phyloP scores from a whole-genome alignment of 2,888 invertebrate species.

The Melipona bicolor region DNA sequence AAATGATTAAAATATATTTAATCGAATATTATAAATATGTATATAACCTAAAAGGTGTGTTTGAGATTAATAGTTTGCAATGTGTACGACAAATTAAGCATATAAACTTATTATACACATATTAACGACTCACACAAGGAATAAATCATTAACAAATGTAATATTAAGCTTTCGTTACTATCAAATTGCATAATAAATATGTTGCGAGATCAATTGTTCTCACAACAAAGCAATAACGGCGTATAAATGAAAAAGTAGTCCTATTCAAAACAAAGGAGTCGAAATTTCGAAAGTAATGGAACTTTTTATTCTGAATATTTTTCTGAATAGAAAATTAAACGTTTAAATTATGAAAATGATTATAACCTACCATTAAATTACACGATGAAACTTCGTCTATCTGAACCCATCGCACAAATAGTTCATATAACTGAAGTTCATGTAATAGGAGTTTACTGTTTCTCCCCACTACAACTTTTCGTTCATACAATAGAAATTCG shows the following conservation, averaged over 20 bases:
- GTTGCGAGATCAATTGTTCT: conserved; percentile 29
- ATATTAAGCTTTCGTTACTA: conserved; percentile 19
- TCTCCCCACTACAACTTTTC: neutral
- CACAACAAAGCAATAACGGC: neutral
- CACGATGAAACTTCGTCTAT: neutral
- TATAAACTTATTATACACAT: neutral
- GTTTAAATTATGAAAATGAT: conserved; percentile 35
- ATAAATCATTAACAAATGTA: conserved; percentile 4
- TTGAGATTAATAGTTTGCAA: neutral
- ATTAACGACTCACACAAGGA: conserved; percentile 1
- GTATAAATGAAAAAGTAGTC: neutral
- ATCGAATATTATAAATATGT: neutral
- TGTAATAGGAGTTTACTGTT: neutral
- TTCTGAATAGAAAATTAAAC: conserved; percentile 1
- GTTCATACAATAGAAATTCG: neutral
- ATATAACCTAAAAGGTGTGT: conserved; percentile 42
- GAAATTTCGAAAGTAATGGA: neutral
- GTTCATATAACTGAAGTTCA: neutral
- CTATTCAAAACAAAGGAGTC: neutral
- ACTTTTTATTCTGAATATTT: neutral
- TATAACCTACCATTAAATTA: conserved; percentile 63
- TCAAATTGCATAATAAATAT: conserved; percentile 49
- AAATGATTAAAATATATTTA: conserved; percentile 15
- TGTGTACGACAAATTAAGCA: neutral
- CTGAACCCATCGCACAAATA: conserved; percentile 1